phyloP scores from a whole-genome alignment of 1,140 invertebrate species.

The Calosoma granatense region DNA sequence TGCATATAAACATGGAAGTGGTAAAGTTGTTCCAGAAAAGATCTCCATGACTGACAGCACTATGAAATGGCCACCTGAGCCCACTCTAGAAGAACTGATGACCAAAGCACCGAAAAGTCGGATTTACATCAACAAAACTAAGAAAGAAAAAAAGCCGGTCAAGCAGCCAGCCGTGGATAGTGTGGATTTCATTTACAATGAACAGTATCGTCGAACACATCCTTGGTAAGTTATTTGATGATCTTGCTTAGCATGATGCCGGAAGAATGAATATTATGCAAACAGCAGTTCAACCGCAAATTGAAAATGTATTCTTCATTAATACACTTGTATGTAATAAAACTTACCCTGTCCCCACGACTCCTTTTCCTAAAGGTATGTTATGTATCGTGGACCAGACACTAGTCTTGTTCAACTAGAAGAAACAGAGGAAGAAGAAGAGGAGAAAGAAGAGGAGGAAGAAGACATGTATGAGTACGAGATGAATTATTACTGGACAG shows the following conservation, averaged over 20 bases:
- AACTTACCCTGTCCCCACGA: background rate
- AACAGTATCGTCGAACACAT: background rate
- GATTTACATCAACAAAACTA: constrained; percentile 26
- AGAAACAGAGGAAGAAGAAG: no score
- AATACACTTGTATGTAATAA: no score
- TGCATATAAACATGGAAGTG: background rate
- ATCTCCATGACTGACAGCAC: constrained; percentile 21
- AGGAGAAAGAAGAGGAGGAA: no score
- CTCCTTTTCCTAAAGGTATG: background rate
- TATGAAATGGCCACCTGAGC: constrained; percentile 20
- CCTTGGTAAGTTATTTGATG: background rate
- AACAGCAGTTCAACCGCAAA: no score
- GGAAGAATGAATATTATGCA: no score
- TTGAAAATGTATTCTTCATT: no score
- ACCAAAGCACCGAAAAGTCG: constrained; percentile 26
- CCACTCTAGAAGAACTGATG: constrained; percentile 17
- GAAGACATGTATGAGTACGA: constrained; percentile 7
- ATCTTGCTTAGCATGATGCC: no score
- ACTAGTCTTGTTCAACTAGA: background rate
- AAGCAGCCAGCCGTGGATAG: constrained; percentile 18
- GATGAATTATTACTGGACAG: no score
- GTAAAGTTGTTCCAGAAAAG: constrained; percentile 24
- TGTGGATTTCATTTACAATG: constrained; percentile 22
- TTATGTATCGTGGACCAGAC: background rate
- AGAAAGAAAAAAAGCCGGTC: constrained; percentile 9